A percentile compares a stretch with the other conserved stretches of the same genome.
Conservation (phyloP, 2,113 vertebrate genomes). For the Saimiri boliviensis region DNA sequence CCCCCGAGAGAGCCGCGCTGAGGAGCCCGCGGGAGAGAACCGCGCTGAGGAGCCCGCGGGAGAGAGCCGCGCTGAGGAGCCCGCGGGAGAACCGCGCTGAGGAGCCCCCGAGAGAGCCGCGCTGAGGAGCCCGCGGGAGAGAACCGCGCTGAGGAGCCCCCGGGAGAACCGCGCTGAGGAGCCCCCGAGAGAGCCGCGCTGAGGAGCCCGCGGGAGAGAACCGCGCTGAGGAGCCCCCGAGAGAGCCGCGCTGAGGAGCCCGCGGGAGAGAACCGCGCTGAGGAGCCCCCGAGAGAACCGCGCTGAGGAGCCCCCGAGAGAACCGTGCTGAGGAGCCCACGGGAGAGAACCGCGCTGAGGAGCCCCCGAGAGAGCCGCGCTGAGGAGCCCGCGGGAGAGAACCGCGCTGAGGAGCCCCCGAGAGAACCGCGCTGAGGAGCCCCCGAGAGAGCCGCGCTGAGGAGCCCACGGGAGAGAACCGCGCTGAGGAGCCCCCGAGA, state of each 20-base stretch:
- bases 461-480: not conserved
- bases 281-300: not conserved
- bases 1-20: too few relatives aligned
- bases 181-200: too few relatives aligned
- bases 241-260: accelerated
- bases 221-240: accelerated
- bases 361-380: too few relatives aligned
- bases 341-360: accelerated
- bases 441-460: accelerated
- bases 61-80: not conserved
- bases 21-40: too few relatives aligned
- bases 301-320: accelerated
- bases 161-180: accelerated
- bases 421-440: accelerated
- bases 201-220: too few relatives aligned
- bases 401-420: accelerated
- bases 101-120: not conserved
- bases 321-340: accelerated
- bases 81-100: accelerated
- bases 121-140: accelerated
- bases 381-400: too few relatives aligned
- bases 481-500: accelerated
- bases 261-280: accelerated
- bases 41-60: accelerated
- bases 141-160: accelerated